Evolutionary conservation across 2,113 vertebrate species (phyloP).

Genomic region (Corythoichthys haematopterus): DNA sequence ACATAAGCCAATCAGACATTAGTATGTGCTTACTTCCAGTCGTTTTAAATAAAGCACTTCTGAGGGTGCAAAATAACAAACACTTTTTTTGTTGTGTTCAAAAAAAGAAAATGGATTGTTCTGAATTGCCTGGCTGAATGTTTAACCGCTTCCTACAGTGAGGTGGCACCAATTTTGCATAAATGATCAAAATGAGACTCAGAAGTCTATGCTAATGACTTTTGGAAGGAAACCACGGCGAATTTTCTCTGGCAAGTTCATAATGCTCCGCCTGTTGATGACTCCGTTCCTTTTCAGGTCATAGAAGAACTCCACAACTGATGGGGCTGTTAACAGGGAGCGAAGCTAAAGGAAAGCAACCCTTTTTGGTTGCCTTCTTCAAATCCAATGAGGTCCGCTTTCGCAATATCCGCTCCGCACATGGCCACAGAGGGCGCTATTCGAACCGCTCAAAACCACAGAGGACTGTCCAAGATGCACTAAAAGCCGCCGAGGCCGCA

Average conservation of each 20-base stretch:
- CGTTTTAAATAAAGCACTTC: too few species aligned
- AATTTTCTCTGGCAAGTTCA: background rate
- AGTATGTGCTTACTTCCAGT: too few species aligned
- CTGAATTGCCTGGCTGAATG: too few species aligned
- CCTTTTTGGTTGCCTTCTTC: slow-evolving; percentile 94
- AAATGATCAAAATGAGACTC: too few species aligned
- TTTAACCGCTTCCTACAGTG: too few species aligned
- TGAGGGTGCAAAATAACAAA: too few species aligned
- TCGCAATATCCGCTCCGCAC: slow-evolving; percentile 82
- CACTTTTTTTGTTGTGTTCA: too few species aligned
- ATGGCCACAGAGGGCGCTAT: slow-evolving; percentile 80
- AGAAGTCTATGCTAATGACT: too few species aligned
- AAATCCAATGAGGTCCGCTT: slow-evolving; percentile 88
- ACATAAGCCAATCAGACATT: too few species aligned
- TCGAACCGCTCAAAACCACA: slow-evolving; percentile 81
- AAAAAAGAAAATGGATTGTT: too few species aligned
- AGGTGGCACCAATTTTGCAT: too few species aligned
- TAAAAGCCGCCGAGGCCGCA: slow-evolving; percentile 80
- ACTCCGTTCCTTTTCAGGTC: slow-evolving; percentile 72
- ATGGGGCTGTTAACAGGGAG: slow-evolving; percentile 80
- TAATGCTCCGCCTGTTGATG: background rate
- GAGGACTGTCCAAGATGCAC: slow-evolving; percentile 81
- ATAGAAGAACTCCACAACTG: slow-evolving; percentile 79
- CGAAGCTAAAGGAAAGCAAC: slow-evolving; percentile 87
- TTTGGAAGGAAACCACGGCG: too few species aligned